Evolutionary conservation across 2,888 invertebrate genomes (phyloP).

Genomic region (Nymphalis polychloros): DNA sequence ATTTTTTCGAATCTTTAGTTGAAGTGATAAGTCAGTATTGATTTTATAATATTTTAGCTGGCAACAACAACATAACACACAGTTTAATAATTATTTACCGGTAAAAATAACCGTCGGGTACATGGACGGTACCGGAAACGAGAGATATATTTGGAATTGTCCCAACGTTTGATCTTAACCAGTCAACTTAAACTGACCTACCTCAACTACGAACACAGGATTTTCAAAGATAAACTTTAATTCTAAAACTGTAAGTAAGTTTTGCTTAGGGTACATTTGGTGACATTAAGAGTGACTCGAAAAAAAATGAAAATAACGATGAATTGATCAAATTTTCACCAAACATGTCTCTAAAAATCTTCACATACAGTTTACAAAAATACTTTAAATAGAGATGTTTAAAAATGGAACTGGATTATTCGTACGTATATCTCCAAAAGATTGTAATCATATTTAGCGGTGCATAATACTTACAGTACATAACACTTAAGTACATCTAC

Average conservation of each 20-base stretch:
- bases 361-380: too few species aligned
- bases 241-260: too few species aligned
- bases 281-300: too few species aligned
- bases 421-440: neutral
- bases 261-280: too few species aligned
- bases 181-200: slow-evolving; percentile 27
- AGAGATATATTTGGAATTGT: slow-evolving; percentile 14
- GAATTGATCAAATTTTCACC: too few species aligned
- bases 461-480: neutral
- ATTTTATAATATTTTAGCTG: neutral
- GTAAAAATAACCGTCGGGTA: slow-evolving; percentile 21
- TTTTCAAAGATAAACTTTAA: neutral
- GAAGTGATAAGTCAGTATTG: neutral
- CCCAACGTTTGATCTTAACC: slow-evolving; percentile 29
- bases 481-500: slow-evolving; percentile 9
- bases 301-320: too few species aligned
- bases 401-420: neutral
- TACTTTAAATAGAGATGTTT: too few species aligned
- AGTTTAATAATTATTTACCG: slow-evolving; percentile 4
- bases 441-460: neutral
- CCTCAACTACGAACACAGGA: neutral
- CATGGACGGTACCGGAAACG: slow-evolving; percentile 24
- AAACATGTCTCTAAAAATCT: too few species aligned
- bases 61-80: neutral
- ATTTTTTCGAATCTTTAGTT: too few species aligned